phyloP scores from a whole-genome alignment of 2,113 vertebrate genomes.

The Psettodes erumei region DNA sequence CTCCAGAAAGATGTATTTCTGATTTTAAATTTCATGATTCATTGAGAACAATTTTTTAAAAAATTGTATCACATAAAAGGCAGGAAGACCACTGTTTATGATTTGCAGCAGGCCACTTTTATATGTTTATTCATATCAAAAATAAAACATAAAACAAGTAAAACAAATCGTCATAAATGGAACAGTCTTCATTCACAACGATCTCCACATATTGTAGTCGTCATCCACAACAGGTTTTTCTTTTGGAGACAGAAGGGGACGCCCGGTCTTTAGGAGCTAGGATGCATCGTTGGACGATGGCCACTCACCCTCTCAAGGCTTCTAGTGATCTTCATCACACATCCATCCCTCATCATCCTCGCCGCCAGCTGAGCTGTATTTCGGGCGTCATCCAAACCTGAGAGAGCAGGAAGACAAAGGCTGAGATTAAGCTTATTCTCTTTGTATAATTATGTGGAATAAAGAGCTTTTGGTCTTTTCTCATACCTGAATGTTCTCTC shows the following conservation, averaged over 20 bases:
- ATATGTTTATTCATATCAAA: slow-evolving; percentile 46
- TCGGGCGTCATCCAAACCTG: slow-evolving; percentile 93
- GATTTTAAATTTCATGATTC: not conserved
- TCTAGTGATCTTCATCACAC: slow-evolving; percentile 90
- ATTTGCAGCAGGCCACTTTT: not conserved
- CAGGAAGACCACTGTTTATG: not conserved
- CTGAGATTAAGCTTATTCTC: not conserved
- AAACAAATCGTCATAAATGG: no score
- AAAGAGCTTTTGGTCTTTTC: not conserved
- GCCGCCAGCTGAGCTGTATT: slow-evolving; percentile 92
- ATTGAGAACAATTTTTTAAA: not conserved
- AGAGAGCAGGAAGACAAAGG: not conserved
- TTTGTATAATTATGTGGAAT: not conserved
- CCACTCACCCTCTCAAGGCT: slow-evolving; percentile 90
- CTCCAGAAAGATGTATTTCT: not conserved
- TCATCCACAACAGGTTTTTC: not conserved
- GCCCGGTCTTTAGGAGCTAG: slow-evolving; percentile 9
- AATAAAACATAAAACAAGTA: no score
- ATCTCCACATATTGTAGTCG: not conserved
- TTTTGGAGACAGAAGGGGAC: not conserved
- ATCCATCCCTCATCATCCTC: slow-evolving; percentile 93
- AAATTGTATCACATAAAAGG: not conserved
- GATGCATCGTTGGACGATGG: slow-evolving; percentile 37
- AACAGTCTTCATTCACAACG: no score
- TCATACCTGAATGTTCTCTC: slow-evolving; percentile 92